Conservation (phyloP, 2,113 vertebrate species). For the Butorides virescens region DNA sequence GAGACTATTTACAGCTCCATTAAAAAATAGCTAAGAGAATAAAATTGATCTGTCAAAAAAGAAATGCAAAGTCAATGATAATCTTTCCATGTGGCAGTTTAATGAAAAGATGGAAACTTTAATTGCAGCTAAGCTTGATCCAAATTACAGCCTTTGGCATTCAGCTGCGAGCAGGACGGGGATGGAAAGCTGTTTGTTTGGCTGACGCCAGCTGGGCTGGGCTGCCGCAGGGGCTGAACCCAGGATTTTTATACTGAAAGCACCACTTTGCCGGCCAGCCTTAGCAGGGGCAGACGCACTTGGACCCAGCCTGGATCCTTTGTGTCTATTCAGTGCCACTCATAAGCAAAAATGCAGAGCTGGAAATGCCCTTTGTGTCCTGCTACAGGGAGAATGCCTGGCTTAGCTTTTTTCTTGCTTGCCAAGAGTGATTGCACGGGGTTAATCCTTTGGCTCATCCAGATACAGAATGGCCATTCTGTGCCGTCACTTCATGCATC, state of each 20-base stretch:
- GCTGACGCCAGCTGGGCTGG: neutral
- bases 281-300: neutral
- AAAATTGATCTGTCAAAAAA: slow-evolving; percentile 41
- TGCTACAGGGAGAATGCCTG: neutral
- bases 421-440: accelerated
- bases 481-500: neutral
- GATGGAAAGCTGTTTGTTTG: neutral
- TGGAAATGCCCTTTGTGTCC: neutral
- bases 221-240: neutral
- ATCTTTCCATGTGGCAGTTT: slow-evolving; percentile 23
- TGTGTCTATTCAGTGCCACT: neutral
- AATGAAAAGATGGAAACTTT: slow-evolving; percentile 34
- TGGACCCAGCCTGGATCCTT: neutral
- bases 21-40: slow-evolving; percentile 24
- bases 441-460: neutral
- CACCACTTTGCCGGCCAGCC: neutral
- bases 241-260: neutral
- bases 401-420: neutral
- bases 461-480: neutral
- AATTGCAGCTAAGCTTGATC: slow-evolving; percentile 1
- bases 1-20: slow-evolving; percentile 41
- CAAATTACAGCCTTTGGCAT: slow-evolving; percentile 19
- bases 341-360: neutral
- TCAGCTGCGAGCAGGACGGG: neutral
- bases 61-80: slow-evolving; percentile 25